These are phyloP conservation scores for Tiphia femorata DNA, from an alignment of 2,888 invertebrate species.

Conservation along the genomic window DNA sequence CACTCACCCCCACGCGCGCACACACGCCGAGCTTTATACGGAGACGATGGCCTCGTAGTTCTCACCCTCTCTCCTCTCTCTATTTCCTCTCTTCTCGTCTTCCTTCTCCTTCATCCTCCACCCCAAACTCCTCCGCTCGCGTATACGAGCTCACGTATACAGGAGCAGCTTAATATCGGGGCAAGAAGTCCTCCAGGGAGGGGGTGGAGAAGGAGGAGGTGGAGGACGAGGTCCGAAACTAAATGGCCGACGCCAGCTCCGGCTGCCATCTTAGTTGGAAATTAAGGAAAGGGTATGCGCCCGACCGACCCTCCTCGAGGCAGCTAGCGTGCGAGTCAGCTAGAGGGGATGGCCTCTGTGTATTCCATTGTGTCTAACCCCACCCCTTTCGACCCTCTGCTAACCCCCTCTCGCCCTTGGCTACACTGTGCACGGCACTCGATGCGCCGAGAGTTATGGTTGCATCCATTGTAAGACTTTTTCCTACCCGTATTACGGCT, in stretches of 20 bases:
- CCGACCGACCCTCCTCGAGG: conserved; percentile 19
- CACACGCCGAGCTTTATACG: no score
- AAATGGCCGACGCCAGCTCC: conserved; percentile 49
- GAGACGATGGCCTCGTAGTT: conserved; percentile 57
- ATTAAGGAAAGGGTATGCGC: conserved; percentile 64
- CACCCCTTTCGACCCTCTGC: conserved; percentile 24
- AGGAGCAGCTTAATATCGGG: conserved; percentile 26
- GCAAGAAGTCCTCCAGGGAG: conserved; percentile 36
- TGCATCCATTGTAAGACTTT: no score
- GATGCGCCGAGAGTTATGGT: no score
- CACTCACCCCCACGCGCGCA: no score
- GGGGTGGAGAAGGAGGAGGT: not conserved
- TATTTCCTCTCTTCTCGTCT: no score
- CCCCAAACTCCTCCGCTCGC: no score
- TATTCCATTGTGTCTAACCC: conserved; percentile 27
- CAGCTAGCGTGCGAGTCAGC: not conserved
- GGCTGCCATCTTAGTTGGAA: conserved; percentile 67
- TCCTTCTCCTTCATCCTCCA: no score
- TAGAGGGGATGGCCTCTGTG: conserved; percentile 21
- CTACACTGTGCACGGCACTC: no score
- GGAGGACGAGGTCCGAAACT: conserved; percentile 16
- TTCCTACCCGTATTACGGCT: no score
- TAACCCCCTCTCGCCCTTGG: conserved; percentile 21
- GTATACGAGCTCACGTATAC: conserved; percentile 17
- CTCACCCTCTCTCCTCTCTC: conserved; percentile 28